phyloP scores from a whole-genome alignment of 1,140 invertebrate species.

The Drosophila sucinea region DNA sequence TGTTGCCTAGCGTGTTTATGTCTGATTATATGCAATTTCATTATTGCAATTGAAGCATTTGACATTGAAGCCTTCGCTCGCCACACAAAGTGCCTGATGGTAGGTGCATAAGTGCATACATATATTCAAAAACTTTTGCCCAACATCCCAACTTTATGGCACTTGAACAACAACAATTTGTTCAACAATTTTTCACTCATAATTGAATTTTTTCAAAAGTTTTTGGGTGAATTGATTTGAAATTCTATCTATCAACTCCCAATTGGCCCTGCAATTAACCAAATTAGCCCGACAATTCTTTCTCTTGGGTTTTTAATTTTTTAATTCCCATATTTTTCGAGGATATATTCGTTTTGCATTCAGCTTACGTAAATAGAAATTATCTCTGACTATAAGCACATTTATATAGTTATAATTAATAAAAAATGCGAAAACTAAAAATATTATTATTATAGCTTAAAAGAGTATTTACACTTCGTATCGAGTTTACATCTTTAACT shows the following conservation, averaged over 20 bases:
- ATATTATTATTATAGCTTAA: no score
- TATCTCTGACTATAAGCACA: no score
- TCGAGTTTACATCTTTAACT: background rate
- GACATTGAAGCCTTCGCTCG: background rate
- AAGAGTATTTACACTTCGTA: background rate
- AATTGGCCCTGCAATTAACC: background rate
- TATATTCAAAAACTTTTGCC: background rate
- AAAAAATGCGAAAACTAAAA: no score
- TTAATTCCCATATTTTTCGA: no score
- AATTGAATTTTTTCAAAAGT: background rate
- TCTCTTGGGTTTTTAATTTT: background rate
- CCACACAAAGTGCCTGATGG: background rate
- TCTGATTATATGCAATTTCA: background rate
- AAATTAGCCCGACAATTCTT: background rate
- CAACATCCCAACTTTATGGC: background rate
- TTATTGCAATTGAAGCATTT: conserved; percentile 28
- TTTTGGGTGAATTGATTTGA: background rate
- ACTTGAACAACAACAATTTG: background rate
- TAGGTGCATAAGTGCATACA: background rate
- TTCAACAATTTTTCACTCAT: background rate
- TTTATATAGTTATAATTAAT: no score
- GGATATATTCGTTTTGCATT: no score
- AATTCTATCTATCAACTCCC: background rate
- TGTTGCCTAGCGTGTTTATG: background rate
- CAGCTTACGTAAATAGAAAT: no score